phyloP scores from a whole-genome alignment of 2,888 invertebrate species.

The Lepidocyrtinus sp. region DNA sequence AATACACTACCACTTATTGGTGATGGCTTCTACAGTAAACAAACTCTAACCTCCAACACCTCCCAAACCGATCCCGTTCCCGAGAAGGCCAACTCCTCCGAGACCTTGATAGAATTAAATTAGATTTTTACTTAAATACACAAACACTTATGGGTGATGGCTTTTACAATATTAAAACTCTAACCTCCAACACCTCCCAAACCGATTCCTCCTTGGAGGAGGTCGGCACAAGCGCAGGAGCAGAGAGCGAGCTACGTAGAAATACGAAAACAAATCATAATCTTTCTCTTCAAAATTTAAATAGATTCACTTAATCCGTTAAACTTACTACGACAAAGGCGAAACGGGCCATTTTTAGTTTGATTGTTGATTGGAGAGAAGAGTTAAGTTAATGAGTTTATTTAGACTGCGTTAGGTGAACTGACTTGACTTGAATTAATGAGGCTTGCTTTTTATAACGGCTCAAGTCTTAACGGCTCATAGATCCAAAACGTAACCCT shows the following conservation, averaged over 20 bases:
- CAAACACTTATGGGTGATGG: too few relatives aligned
- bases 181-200: conserved; percentile 14
- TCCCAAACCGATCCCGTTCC: background rate
- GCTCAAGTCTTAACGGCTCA: too few relatives aligned
- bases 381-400: background rate
- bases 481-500: too few relatives aligned
- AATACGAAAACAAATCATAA: background rate
- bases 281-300: background rate
- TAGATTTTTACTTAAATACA: too few relatives aligned
- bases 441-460: conserved; percentile 45
- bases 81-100: background rate
- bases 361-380: background rate
- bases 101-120: too few relatives aligned
- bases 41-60: too few relatives aligned
- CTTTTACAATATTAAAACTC: too few relatives aligned
- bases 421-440: conserved; percentile 45
- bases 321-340: conserved; percentile 21
- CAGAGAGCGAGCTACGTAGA: conserved; percentile 25
- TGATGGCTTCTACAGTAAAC: too few relatives aligned
- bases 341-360: conserved; percentile 46
- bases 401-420: conserved; percentile 19
- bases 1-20: too few relatives aligned
- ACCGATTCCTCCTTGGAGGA: conserved; percentile 14
- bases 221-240: conserved; percentile 24
- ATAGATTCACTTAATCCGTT: background rate